Conservation (phyloP, 2,797 vertebrate genomes). For the Sebastes wilsoni region DNA sequence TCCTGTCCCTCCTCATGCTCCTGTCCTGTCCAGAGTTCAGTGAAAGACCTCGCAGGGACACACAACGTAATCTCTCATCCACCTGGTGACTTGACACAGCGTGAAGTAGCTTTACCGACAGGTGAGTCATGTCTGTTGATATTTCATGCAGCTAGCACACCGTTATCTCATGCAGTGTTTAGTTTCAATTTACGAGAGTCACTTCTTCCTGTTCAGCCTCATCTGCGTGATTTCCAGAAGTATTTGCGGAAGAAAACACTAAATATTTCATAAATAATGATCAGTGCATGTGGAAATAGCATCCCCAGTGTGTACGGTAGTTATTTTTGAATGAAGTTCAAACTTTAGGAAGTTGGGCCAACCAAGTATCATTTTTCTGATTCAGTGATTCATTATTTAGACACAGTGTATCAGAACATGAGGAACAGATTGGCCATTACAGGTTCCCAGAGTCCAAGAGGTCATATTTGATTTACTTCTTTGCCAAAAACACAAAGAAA, state of each 20-base stretch:
- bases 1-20: no score
- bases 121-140: no score
- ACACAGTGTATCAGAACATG: background rate
- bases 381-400: background rate
- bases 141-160: background rate
- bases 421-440: background rate
- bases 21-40: no score
- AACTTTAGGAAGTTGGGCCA: background rate
- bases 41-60: no score
- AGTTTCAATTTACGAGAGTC: background rate
- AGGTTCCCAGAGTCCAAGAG: background rate
- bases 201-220: background rate
- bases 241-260: background rate
- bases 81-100: no score
- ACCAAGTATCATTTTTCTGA: background rate
- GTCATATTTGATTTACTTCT: background rate
- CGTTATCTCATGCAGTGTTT: background rate
- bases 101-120: background rate
- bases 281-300: background rate
- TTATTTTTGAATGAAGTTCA: background rate
- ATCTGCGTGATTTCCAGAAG: background rate
- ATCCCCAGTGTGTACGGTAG: background rate
- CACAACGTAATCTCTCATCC: background rate
- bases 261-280: background rate
- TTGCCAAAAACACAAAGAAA: background rate